Percentiles rank a stretch among this genome's conserved stretches.
phyloP scores from a whole-genome alignment of 2,888 invertebrate genomes.

The Eutolmus rufibarbis region DNA sequence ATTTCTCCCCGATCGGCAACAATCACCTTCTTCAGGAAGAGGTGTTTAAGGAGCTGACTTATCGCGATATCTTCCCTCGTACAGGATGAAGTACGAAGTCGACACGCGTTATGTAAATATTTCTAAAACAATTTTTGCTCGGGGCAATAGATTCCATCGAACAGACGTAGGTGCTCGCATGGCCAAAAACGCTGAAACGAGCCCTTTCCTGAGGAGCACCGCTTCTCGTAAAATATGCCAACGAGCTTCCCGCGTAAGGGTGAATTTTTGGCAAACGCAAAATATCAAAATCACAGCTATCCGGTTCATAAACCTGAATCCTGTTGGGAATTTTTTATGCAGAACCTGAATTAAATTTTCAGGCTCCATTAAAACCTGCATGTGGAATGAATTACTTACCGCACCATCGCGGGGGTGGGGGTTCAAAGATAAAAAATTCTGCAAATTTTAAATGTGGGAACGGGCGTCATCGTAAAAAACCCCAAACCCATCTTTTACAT shows the following conservation, averaged over 20 bases:
- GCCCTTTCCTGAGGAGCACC: not conserved
- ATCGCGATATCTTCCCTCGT: not conserved
- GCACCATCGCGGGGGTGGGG: not conserved
- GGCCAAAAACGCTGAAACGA: not conserved
- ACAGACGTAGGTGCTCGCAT: not conserved
- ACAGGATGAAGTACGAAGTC: not conserved
- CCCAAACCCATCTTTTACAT: not conserved
- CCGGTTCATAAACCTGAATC: not conserved
- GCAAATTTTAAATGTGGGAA: not conserved
- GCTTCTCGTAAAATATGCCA: not conserved
- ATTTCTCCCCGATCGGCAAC: not conserved
- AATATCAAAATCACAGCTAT: not conserved
- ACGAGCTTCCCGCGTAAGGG: not conserved
- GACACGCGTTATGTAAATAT: not conserved
- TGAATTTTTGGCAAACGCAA: not conserved
- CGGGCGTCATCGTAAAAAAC: not conserved
- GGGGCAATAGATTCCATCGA: not conserved
- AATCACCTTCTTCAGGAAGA: not conserved
- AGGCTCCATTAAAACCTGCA: not conserved
- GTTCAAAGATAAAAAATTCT: not conserved
- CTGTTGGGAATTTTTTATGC: not conserved
- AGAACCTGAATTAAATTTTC: conserved; percentile 3
- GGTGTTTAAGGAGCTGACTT: not conserved
- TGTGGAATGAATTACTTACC: not conserved
- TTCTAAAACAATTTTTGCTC: not conserved